Conservation (phyloP, 2,888 invertebrate genomes). For the Apamea monoglypha region DNA sequence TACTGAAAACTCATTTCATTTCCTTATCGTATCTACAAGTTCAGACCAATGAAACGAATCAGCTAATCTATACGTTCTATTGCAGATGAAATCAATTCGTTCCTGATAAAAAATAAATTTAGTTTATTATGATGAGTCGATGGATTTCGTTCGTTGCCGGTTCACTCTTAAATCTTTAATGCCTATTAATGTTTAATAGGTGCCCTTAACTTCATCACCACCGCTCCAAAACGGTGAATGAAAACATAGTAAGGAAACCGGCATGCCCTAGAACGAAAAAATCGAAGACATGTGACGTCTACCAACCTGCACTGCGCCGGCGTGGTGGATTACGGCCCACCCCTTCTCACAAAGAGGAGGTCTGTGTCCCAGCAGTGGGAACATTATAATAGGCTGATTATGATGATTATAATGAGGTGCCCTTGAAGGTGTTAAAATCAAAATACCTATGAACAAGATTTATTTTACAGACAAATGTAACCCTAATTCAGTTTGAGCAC, state of each 20-base stretch:
- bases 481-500: neutral
- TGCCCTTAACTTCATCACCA: too few species aligned
- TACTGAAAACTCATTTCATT: neutral
- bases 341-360: too few species aligned
- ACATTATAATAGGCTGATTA: too few species aligned
- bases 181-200: neutral
- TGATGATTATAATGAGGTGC: too few species aligned
- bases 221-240: too few species aligned
- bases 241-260: too few species aligned
- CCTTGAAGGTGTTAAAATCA: neutral
- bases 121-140: neutral
- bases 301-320: too few species aligned
- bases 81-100: constrained; percentile 6
- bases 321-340: too few species aligned
- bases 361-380: too few species aligned
- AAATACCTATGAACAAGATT: neutral
- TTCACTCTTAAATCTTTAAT: neutral
- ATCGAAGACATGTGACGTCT: too few species aligned
- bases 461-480: neutral
- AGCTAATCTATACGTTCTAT: neutral
- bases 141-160: neutral
- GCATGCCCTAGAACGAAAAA: too few species aligned
- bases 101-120: neutral
- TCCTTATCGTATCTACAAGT: neutral
- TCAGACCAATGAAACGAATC: constrained; percentile 1